These are phyloP conservation scores for Darevskia mixta DNA, from an alignment of 2,797 vertebrate species.

Conservation along the genomic window DNA sequence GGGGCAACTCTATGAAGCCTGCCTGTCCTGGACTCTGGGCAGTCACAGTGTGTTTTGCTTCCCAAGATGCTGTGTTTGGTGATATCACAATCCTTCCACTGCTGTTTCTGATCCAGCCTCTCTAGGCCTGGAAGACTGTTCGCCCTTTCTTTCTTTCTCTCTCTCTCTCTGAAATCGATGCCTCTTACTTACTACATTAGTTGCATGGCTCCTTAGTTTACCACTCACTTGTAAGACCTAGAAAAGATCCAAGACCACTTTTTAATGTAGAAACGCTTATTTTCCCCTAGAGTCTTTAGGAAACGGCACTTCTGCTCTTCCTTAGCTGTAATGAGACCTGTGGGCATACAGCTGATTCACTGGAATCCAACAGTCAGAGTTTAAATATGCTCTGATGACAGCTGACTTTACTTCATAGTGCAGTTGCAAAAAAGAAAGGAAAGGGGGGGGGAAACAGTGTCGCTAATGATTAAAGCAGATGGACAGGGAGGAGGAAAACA, in stretches of 20 bases:
- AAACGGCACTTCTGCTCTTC: conserved; percentile 70
- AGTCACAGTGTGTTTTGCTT: background rate
- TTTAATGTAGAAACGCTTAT: conserved; percentile 55
- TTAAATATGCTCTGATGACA: conserved; percentile 83
- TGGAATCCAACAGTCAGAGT: conserved; percentile 82
- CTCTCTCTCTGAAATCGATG: background rate
- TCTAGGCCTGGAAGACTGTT: background rate
- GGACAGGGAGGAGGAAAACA: conserved; percentile 82
- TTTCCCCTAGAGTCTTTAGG: conserved; percentile 54
- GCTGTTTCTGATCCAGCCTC: background rate
- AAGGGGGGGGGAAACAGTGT: conserved; percentile 60
- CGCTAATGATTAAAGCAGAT: conserved; percentile 86
- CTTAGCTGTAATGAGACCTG: conserved; percentile 75
- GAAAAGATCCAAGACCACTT: conserved; percentile 50
- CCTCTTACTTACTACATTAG: background rate
- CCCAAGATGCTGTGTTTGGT: background rate
- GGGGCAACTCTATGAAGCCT: no score
- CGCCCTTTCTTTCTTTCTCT: background rate
- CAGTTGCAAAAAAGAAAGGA: conserved; percentile 71
- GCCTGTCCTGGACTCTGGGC: background rate
- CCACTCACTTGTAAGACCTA: conserved; percentile 40
- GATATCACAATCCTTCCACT: background rate
- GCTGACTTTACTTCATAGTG: conserved; percentile 80
- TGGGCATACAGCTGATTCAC: conserved; percentile 79
- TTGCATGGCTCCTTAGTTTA: background rate